Percentiles rank a stretch among this genome's conserved stretches.
These are phyloP conservation scores for Dolichopus griseipennis DNA, from an alignment of 2,888 invertebrate species.

Conservation along the genomic window DNA sequence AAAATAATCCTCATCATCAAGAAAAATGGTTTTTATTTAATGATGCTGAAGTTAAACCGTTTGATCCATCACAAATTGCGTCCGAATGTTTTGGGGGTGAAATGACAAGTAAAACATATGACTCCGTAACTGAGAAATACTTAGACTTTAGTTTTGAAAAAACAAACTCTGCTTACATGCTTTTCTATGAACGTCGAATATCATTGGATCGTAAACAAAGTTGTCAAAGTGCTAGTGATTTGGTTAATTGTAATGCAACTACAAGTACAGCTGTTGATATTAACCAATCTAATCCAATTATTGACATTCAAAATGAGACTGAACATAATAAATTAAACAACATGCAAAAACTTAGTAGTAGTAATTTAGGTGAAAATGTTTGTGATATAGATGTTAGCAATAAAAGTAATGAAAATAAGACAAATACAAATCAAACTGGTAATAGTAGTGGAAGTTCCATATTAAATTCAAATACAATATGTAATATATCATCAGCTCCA, in stretches of 20 bases:
- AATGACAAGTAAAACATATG: conserved; percentile 96
- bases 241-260: conserved; percentile 8
- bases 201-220: conserved; percentile 43
- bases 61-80: conserved; percentile 89
- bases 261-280: conserved; percentile 9
- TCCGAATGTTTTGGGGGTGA: conserved; percentile 96
- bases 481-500: not conserved
- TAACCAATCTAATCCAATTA: not conserved
- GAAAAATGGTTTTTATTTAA: conserved; percentile 92
- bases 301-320: conserved; percentile 17
- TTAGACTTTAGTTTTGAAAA: conserved; percentile 97
- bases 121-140: conserved; percentile 92
- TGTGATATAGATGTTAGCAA: conserved; percentile 37
- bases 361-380: conserved; percentile 13
- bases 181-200: conserved; percentile 79
- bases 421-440: conserved; percentile 10
- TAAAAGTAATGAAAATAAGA: conserved; percentile 18
- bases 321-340: conserved; percentile 15
- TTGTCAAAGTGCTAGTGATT: conserved; percentile 29
- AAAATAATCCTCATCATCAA: conserved; percentile 46
- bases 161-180: conserved; percentile 95
- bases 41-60: conserved; percentile 88
- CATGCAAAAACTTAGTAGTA: not conserved
- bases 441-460: conserved; percentile 20
- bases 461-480: not conserved